Evolutionary conservation across 2,113 vertebrate species (phyloP), one percentile per base, ranked within the genome.

Genomic region (Crotalus tigris): DNA sequence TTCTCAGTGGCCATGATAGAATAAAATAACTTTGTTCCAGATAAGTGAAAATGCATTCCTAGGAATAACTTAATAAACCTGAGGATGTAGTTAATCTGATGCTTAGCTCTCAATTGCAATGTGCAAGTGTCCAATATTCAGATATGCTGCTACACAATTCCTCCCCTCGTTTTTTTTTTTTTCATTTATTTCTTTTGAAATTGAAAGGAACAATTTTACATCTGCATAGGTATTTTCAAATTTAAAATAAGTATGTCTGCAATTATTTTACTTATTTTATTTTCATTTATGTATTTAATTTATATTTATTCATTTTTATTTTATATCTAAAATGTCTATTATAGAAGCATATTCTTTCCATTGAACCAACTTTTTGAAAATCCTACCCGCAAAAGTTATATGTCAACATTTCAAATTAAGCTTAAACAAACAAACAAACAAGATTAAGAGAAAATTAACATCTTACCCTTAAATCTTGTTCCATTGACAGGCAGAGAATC

Each of bases 401-500:
- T 17, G 13, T 54, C 87, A 33, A 88, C 53, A 54, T 88, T 88
- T 88, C 4, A 7, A 61, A 81, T 44, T 81, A 81, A 81, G n/a
- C 13, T 69, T 33, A 69, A 69, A 69, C 29, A 69, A 69, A 33
- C 61, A 51, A 58, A 54, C 12, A 57, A 23, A 64, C 64, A 69
- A 69, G 64, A 69, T 33, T 69, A 33, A 33, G 13, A 4, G 2
- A 95, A 97, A 95, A 96, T 3, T 89, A 94, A 2, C 46, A n/a
- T 93, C 97, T 98, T 98, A 98, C 97, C 97, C 96, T 96, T 91
- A 97, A 91, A 85, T 94, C 92, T 94, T 97, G 96, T 87, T 98
- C 97, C 97, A 98, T 97, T 87, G 97, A 97, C 91, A 98, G 95
- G 95, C 97, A 98, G 92, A 98, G 97, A 33, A 98, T 97, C 94